These are phyloP conservation scores for Hirtodrosophila alboralis DNA, from an alignment of 2,888 invertebrate genomes.

Conservation along the genomic window DNA sequence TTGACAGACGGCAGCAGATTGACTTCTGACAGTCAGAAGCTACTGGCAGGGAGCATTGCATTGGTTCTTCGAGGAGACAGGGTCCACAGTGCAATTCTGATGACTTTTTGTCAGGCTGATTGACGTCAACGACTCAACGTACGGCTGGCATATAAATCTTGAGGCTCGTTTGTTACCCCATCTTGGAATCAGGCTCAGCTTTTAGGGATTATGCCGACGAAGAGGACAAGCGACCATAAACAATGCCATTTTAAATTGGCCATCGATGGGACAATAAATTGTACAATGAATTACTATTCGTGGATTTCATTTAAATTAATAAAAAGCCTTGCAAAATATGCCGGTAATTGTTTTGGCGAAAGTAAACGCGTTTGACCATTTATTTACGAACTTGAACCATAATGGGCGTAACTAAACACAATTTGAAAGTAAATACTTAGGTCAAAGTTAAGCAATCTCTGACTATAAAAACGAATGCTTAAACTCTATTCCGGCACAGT, in stretches of 20 bases:
- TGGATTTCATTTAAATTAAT: conserved; percentile 61
- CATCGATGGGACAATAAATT: conserved; percentile 78
- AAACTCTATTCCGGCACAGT: conserved; percentile 50
- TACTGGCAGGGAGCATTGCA: conserved; percentile 15
- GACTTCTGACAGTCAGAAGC: conserved; percentile 74
- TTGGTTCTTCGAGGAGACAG: conserved; percentile 41
- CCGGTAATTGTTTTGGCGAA: conserved; percentile 50
- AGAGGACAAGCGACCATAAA: conserved; percentile 62
- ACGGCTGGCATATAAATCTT: conserved; percentile 77
- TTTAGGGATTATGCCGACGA: conserved; percentile 53
- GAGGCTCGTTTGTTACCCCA: conserved; percentile 65
- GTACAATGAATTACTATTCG: conserved; percentile 70
- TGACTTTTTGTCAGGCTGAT: conserved; percentile 83
- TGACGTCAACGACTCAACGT: conserved; percentile 79
- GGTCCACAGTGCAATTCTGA: conserved; percentile 70
- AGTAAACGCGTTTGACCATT: conserved; percentile 35
- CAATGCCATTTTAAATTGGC: conserved; percentile 81
- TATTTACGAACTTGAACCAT: conserved; percentile 38
- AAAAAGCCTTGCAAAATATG: conserved; percentile 19
- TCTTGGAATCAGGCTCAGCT: conserved; percentile 32
- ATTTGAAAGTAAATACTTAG: conserved; percentile 58
- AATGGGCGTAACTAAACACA: conserved; percentile 45
- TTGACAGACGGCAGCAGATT: conserved; percentile 77
- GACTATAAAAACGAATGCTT: conserved; percentile 55
- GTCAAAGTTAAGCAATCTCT: conserved; percentile 21